phyloP scores from a whole-genome alignment of 2,113 vertebrate genomes.

The Lasiurus cinereus region DNA sequence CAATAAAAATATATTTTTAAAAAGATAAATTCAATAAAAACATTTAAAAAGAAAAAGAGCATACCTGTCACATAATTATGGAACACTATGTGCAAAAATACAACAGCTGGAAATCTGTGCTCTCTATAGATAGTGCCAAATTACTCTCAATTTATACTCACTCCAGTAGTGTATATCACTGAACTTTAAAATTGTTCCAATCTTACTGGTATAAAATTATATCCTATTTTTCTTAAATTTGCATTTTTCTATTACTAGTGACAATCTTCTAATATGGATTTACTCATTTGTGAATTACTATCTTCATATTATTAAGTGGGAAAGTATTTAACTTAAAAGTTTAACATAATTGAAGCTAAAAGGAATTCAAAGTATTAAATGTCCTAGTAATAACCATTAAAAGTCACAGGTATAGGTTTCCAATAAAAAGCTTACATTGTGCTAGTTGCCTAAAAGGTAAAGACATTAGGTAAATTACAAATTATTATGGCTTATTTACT shows the following conservation, averaged over 20 bases:
- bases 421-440: conserved; percentile 33
- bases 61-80: not conserved
- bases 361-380: not conserved
- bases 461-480: not conserved
- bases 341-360: conserved; percentile 47
- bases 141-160: not conserved
- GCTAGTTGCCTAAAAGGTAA: not conserved
- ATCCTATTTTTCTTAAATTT: not conserved
- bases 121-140: not conserved
- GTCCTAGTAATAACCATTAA: not conserved
- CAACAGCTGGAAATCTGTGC: not conserved
- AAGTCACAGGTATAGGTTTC: conserved; percentile 25
- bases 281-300: not conserved
- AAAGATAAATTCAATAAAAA: too few species aligned
- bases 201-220: conserved; percentile 13
- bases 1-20: too few species aligned
- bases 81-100: not conserved
- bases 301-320: not conserved
- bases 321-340: conserved; percentile 36
- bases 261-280: conserved; percentile 11
- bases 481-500: conserved; percentile 27
- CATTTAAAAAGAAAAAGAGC: not conserved
- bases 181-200: not conserved
- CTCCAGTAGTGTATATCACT: not conserved
- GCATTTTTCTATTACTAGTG: not conserved